Percentiles rank a stretch among this genome's conserved stretches.
Conservation (phyloP, 2,797 vertebrate species). For the Sciurus carolinensis region DNA sequence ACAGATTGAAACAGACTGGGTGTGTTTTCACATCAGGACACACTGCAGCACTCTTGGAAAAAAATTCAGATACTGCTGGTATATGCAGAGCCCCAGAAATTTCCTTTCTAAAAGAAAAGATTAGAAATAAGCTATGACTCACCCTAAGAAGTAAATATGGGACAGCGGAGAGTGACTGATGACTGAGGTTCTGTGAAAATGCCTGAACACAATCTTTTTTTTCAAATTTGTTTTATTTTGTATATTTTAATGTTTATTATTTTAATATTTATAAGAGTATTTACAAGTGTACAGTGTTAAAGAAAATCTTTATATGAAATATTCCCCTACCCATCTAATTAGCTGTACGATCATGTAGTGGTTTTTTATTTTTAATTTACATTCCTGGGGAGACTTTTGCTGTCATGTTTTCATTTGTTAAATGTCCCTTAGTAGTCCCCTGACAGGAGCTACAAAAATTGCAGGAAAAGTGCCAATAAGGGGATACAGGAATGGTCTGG, state of each 20-base stretch:
- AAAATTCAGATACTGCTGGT: neutral
- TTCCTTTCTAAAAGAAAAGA: conserved; percentile 47
- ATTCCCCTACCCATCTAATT: neutral
- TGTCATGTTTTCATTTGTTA: neutral
- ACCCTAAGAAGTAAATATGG: neutral
- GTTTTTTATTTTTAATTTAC: conserved; percentile 18
- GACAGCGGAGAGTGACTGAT: neutral
- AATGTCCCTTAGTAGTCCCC: neutral
- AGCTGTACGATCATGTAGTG: neutral
- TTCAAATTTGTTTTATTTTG: neutral
- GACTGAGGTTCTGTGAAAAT: neutral
- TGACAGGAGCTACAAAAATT: neutral
- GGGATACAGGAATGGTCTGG: neutral
- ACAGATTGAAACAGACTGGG: neutral
- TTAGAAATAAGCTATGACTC: neutral
- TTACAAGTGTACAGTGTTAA: neutral
- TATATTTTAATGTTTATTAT: conserved; percentile 35
- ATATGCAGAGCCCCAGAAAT: neutral
- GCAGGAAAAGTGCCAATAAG: neutral
- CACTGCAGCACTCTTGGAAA: neutral
- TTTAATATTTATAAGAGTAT: neutral
- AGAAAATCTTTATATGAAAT: neutral
- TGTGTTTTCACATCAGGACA: neutral
- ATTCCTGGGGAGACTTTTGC: conserved; percentile 14
- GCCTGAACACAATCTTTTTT: neutral